Evolutionary conservation across 2,113 vertebrate species (phyloP).

Genomic region (Climacteris rufus): DNA sequence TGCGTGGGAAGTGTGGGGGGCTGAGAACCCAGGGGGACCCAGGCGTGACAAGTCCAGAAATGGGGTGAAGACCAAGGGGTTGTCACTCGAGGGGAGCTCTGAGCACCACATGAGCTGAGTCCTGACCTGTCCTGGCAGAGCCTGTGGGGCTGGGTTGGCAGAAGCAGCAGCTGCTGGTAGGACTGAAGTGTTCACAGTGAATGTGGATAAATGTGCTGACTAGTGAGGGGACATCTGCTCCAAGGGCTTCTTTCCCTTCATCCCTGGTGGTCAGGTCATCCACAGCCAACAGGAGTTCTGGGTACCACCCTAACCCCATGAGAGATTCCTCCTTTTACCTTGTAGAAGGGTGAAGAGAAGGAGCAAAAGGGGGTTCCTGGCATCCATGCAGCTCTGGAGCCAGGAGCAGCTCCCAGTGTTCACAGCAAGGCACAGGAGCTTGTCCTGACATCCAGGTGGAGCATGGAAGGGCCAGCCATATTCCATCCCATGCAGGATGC

Average conservation of each 20-base stretch:
- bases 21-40: background rate
- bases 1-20: background rate
- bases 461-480: rapidly evolving
- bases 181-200: background rate
- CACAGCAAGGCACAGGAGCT: background rate
- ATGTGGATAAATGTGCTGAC: background rate
- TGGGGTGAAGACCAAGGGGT: background rate
- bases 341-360: background rate
- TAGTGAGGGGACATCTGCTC: background rate
- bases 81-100: background rate
- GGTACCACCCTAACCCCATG: background rate
- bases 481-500: rapidly evolving
- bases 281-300: background rate
- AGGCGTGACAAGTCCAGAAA: background rate
- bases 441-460: background rate
- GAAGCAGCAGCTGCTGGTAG: background rate
- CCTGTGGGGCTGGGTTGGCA: background rate
- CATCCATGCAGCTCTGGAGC: background rate
- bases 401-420: background rate
- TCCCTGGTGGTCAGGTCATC: background rate
- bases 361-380: rapidly evolving
- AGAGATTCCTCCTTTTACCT: background rate
- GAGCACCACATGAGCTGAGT: background rate
- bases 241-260: background rate
- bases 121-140: background rate